phyloP scores from a whole-genome alignment of 2,113 vertebrate species.

The Nanorana parkeri region DNA sequence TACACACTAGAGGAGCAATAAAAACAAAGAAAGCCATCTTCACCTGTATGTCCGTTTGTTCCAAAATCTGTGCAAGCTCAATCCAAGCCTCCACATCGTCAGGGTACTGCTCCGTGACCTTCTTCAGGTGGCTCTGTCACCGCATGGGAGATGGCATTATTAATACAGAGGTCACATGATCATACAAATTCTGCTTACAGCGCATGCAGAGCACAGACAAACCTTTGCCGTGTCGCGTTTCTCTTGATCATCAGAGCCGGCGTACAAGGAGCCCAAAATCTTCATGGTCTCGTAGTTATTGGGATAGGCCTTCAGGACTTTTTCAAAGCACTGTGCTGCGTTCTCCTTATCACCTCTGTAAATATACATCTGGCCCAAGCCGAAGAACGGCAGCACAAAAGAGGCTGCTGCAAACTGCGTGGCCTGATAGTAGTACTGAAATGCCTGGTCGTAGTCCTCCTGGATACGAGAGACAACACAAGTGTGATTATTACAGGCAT shows the following conservation, averaged over 20 bases:
- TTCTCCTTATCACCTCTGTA: constrained; percentile 98
- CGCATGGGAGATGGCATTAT: not conserved
- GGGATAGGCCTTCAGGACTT: constrained; percentile 97
- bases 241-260: constrained; percentile 96
- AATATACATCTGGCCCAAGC: constrained; percentile 98
- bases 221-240: constrained; percentile 97
- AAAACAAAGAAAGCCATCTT: not conserved
- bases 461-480: constrained; percentile 60
- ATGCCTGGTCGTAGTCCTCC: constrained; percentile 99
- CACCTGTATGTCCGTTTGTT: constrained; percentile 98
- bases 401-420: constrained; percentile 97
- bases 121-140: constrained; percentile 92
- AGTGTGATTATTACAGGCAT: too few relatives aligned
- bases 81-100: constrained; percentile 99
- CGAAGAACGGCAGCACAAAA: constrained; percentile 96
- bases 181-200: not conserved
- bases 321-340: constrained; percentile 97
- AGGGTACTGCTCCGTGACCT: constrained; percentile 96
- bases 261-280: constrained; percentile 96
- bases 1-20: not conserved
- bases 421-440: constrained; percentile 99
- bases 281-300: constrained; percentile 99
- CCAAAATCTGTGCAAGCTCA: constrained; percentile 95
- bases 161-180: too few relatives aligned
- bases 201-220: not conserved